Percentiles rank a stretch among this genome's conserved stretches.
Conservation (phyloP, 2,888 invertebrate species). For the Eristalinus sepulchralis region DNA sequence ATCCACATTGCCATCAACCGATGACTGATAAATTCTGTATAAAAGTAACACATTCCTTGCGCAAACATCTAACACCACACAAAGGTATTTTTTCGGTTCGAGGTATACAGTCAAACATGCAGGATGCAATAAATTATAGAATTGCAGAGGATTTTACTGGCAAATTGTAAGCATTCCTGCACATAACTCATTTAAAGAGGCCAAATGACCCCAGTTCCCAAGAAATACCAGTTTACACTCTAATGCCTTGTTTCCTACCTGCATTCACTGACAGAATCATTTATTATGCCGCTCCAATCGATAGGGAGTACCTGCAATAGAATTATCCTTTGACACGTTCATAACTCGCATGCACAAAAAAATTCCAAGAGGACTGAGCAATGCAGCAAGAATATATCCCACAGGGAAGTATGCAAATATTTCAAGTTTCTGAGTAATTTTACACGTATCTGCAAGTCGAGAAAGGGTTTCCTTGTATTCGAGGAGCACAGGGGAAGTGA, state of each 20-base stretch:
- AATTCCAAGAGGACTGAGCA: constrained; percentile 11
- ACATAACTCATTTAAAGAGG: not conserved
- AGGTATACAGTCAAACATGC: not conserved
- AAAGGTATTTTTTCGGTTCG: not conserved
- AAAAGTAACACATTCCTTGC: no score
- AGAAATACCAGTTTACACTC: not conserved
- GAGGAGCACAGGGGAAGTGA: not conserved
- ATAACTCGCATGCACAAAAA: constrained; percentile 26
- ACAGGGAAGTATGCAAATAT: constrained; percentile 25
- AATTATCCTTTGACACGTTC: constrained; percentile 32
- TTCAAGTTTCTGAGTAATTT: constrained; percentile 26
- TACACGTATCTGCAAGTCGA: constrained; percentile 16
- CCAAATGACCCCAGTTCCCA: not conserved
- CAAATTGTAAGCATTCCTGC: not conserved
- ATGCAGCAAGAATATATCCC: constrained; percentile 3
- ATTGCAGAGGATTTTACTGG: not conserved
- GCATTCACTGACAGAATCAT: not conserved
- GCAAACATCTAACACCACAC: no score
- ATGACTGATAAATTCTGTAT: no score
- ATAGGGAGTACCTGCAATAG: constrained; percentile 21
- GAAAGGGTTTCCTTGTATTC: not conserved
- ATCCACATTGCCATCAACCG: no score
- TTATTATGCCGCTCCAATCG: constrained; percentile 14
- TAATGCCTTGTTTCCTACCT: not conserved
- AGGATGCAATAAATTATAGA: not conserved